Base-by-base conservation (phyloP, 1,140 invertebrate genomes). In the Pogonomyrmex californicus region DNA sequence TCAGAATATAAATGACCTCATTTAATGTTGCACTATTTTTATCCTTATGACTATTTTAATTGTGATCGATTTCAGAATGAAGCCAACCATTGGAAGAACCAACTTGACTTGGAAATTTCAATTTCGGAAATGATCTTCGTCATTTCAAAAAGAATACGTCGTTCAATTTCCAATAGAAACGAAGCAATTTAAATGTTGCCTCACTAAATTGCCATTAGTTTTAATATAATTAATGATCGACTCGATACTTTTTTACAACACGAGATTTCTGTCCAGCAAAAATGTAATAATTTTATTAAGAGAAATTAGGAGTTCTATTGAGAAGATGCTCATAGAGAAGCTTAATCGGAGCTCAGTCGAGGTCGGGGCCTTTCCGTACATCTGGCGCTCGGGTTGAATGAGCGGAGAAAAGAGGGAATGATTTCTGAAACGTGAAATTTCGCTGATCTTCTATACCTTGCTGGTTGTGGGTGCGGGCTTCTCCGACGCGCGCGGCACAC, bases 401-500 rank as follows among this genome's bases (percentile, higher is more conserved):
- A 23, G 23, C 23, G 0, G 23, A 23, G 23, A 23, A 23, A 23
- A 23, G 23, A 23, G 23, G 0, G 23, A 23, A 23, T 23, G 23
- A 23, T 23, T 23, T 23, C 23, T 23, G 23, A 23, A 56, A 56
- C n/a, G 5, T 1, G 5, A 30, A 33, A 75, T 17, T 51, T 47
- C 4, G 23, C 6, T 56, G 56, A 49, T 51, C 56, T 23, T 23
- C 23, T 23, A 12, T 93, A 95, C 94, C 93, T 96, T 94, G 33
- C 91, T 87, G 68, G 93, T 82, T n/a, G n/a, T 65, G 33, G 90
- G 65, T 30, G 68, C 87, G 49, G 92, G 89, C 85, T 93, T 92
- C 58, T 94, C 95, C 33, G 92, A 91, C 23, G 95, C 94, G 71
- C 95, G 92, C 62, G 96, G 96, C 78, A 97, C 95, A 70, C 93